Percentiles rank a stretch among this genome's conserved stretches.
phyloP scores from a whole-genome alignment of 1,140 invertebrate genomes.

The Platorchestia sp. region DNA sequence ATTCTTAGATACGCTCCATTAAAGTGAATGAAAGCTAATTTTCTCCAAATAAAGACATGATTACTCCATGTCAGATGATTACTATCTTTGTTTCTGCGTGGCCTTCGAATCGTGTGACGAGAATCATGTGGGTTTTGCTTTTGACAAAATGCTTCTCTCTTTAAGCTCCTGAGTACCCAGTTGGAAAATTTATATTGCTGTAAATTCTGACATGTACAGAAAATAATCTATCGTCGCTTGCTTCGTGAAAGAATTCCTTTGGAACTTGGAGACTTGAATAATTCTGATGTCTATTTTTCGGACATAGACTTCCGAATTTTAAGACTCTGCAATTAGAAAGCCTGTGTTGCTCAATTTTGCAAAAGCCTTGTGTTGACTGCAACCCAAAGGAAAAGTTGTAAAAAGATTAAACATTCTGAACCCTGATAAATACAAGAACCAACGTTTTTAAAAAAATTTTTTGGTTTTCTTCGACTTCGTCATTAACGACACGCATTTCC shows the following conservation, averaged over 20 bases:
- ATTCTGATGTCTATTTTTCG: no score
- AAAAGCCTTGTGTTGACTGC: no score
- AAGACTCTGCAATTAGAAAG: no score
- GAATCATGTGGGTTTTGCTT: background rate
- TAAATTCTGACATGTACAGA: background rate
- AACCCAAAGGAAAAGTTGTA: no score
- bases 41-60: constrained; percentile 46
- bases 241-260: background rate
- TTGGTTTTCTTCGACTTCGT: no score
- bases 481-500: no score
- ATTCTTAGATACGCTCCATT: constrained; percentile 39
- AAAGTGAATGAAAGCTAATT: constrained; percentile 22
- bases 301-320: no score
- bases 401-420: no score
- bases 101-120: background rate
- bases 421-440: no score
- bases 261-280: no score
- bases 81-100: background rate
- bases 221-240: background rate
- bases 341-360: no score
- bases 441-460: no score
- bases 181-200: background rate
- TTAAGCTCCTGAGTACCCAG: background rate
- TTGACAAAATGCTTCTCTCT: background rate
- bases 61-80: background rate